Base-by-base conservation (phyloP, 2,797 vertebrate genomes). In the Mallotus villosus region DNA sequence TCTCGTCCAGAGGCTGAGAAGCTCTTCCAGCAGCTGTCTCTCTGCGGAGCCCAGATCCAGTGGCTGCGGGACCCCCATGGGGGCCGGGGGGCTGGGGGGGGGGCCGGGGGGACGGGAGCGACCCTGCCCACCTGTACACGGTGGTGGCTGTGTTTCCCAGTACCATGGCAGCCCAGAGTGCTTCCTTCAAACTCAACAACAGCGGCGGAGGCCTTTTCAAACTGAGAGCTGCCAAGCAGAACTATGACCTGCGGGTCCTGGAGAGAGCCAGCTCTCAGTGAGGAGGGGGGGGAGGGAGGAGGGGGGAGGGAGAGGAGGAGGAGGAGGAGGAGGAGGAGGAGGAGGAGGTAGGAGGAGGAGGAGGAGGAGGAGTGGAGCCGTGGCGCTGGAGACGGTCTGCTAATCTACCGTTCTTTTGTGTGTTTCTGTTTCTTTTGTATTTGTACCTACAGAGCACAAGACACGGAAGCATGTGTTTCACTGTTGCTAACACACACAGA, bases 171-270 rank as follows among this genome's bases (percentile, higher is more conserved):
- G 97, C 97, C 79, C 97, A 99, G 72, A 98, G 95, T 76, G 97
- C 97, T 92, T 98, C 97, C 91, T 95, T 98, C 82, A 97, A 97
- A 92, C 96, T 98, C 85, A 99, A 99, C 94, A 98, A 96, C 94
- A 96, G 95, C 19, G 91, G 91, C 65, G 94, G 93, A 83, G 95
- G 95, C 92, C 95, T 96, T 92, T 99, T 99, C 93, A 98, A 97
- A 87, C 95, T 99, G 88, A 94, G 97, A 41, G 94, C 95, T 72
- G 94, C 97, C 93, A 97, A 97, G 95, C 97, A 95, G 93, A 98
- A 97, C 96, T 97, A 97, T 79, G 97, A 98, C 91, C 88, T 98
- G 90, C 94, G 96, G 53, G 93, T 98, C 85, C 93, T 99, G 91
- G 97, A 99, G 91, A 93, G 96, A 77, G 96, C 97, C 78, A 99